phyloP scores from a whole-genome alignment of 2,797 vertebrate species.

The Intellagama lesueurii region DNA sequence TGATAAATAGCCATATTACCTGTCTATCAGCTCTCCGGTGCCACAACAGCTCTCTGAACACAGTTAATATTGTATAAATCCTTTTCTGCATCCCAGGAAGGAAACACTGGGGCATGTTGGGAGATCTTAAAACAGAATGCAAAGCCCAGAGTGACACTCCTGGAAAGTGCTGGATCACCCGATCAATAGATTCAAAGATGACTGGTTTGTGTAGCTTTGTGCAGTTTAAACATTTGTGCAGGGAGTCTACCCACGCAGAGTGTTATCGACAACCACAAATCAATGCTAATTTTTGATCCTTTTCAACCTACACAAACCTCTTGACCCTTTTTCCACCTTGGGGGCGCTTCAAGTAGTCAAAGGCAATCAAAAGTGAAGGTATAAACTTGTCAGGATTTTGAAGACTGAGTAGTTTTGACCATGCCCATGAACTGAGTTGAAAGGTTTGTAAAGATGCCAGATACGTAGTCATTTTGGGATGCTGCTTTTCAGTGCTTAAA shows the following conservation, averaged over 20 bases:
- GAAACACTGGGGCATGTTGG: constrained; percentile 18
- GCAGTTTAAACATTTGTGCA: constrained; percentile 81
- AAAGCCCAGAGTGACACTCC: constrained; percentile 61
- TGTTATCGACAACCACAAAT: constrained; percentile 83
- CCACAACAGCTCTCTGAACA: constrained; percentile 10
- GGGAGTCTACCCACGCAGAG: constrained; percentile 61
- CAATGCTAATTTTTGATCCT: constrained; percentile 84
- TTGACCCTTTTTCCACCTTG: constrained; percentile 81
- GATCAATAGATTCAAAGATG: constrained; percentile 78
- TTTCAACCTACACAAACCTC: constrained; percentile 84
- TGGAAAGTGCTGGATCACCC: constrained; percentile 76
- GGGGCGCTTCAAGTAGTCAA: constrained; percentile 83
- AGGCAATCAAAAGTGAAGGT: constrained; percentile 86
- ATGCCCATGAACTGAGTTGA: constrained; percentile 73
- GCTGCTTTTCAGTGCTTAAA: constrained; percentile 21
- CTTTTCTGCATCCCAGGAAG: constrained; percentile 30
- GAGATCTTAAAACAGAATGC: constrained; percentile 56
- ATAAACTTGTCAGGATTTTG: constrained; percentile 82
- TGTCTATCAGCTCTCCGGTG: constrained; percentile 18
- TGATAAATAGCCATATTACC: constrained; percentile 12
- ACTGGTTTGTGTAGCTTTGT: constrained; percentile 76
- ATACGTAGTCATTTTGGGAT: constrained; percentile 40
- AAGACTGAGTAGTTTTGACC: constrained; percentile 74
- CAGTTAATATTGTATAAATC: constrained; percentile 26
- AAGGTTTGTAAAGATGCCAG: constrained; percentile 43